A percentile compares a stretch with the other conserved stretches of the same genome.
Evolutionary conservation across 2,797 vertebrate species (phyloP).

Genomic region (Lophius americanus): DNA sequence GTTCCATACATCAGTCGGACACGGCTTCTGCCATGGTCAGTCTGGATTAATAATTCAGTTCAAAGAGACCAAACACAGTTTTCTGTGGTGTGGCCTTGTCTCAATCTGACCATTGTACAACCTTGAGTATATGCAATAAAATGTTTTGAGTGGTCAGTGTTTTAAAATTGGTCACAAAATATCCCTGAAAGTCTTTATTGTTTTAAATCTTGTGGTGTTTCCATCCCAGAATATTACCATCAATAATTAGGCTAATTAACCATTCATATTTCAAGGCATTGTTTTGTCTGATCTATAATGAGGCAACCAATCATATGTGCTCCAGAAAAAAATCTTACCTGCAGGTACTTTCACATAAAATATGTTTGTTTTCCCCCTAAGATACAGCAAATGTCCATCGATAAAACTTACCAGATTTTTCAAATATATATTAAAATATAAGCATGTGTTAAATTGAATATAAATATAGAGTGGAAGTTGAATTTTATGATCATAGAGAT

Average conservation of each 20-base stretch:
- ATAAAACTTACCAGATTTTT: too few species aligned
- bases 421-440: background rate
- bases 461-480: background rate
- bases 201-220: background rate
- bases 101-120: conserved; percentile 12
- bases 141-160: too few species aligned
- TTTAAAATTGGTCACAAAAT: background rate
- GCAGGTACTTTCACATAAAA: too few species aligned
- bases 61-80: conserved; percentile 21
- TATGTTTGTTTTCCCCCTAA: too few species aligned
- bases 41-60: conserved; percentile 37
- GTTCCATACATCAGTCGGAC: conserved; percentile 15
- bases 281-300: too few species aligned
- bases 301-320: too few species aligned
- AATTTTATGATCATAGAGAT: conserved; percentile 4
- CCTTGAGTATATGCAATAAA: background rate
- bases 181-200: conserved; percentile 1
- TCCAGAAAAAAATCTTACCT: too few species aligned
- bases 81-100: conserved; percentile 4
- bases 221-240: background rate
- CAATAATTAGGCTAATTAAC: background rate
- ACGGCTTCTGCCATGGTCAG: conserved; percentile 23
- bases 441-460: background rate
- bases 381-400: too few species aligned
- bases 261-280: too few species aligned